These are phyloP conservation scores for Hipparchia semele DNA, from an alignment of 2,888 invertebrate species.

Conservation along the genomic window DNA sequence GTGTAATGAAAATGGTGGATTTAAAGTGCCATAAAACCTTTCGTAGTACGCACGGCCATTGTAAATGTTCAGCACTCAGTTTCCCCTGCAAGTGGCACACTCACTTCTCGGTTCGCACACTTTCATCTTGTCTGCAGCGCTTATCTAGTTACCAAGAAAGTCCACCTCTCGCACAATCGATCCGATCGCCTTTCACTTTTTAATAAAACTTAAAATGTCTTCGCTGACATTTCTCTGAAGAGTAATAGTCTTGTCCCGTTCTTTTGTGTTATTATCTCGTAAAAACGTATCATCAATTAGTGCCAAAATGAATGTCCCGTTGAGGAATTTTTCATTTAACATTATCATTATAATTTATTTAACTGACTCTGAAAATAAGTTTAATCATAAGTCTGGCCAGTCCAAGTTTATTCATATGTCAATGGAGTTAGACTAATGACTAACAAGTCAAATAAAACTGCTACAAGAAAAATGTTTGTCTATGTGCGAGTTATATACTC, in stretches of 20 bases:
- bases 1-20: not conserved
- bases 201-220: conserved; percentile 71
- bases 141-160: conserved; percentile 73
- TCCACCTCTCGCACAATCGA: conserved; percentile 58
- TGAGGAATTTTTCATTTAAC: not conserved
- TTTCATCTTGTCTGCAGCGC: conserved; percentile 63
- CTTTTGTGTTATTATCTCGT: not conserved
- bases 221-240: conserved; percentile 52
- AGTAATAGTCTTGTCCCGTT: conserved; percentile 24
- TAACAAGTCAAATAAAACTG: conserved; percentile 3
- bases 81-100: conserved; percentile 61
- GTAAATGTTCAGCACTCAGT: conserved; percentile 36
- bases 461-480: conserved; percentile 26
- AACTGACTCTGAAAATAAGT: not conserved
- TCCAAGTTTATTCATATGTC: not conserved
- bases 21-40: conserved; percentile 5
- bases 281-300: conserved; percentile 3
- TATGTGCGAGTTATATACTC: conserved; percentile 54
- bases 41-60: conserved; percentile 8
- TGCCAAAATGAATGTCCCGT: not conserved
- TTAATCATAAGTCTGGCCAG: not conserved
- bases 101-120: conserved; percentile 68
- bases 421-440: conserved; percentile 6
- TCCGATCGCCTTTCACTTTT: conserved; percentile 76
- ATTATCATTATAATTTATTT: not conserved